These are phyloP conservation scores for Hymenochirus boettgeri DNA, from an alignment of 2,113 vertebrate genomes.

Conservation along the genomic window DNA sequence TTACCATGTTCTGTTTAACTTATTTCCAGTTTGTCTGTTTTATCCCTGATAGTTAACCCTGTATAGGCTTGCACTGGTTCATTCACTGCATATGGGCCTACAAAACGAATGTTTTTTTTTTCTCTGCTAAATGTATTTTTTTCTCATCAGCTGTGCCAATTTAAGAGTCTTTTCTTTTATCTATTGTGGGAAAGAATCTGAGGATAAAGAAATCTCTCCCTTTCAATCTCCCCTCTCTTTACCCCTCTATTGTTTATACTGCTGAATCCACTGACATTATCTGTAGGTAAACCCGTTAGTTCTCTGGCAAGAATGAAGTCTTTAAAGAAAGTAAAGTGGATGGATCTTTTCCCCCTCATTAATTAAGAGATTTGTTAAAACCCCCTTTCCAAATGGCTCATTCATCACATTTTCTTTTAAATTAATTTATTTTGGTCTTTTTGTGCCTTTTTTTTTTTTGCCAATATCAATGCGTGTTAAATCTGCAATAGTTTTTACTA, in stretches of 20 bases:
- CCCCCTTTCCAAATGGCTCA: neutral
- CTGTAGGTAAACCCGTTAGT: slow-evolving; percentile 56
- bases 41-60: neutral
- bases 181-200: slow-evolving; percentile 30
- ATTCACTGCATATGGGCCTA: neutral
- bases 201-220: slow-evolving; percentile 47
- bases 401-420: too few relatives aligned
- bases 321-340: slow-evolving; percentile 46
- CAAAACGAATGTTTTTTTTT: neutral
- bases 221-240: slow-evolving; percentile 47
- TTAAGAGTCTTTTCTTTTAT: slow-evolving; percentile 42
- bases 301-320: slow-evolving; percentile 51
- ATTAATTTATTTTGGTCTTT: too few relatives aligned
- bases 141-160: slow-evolving; percentile 24
- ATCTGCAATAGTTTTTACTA: too few relatives aligned
- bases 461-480: too few relatives aligned
- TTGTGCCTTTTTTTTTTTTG: too few relatives aligned
- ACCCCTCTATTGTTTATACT: slow-evolving; percentile 46
- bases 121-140: neutral
- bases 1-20: neutral
- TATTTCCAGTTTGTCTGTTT: neutral
- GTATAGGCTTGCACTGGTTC: neutral
- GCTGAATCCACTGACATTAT: slow-evolving; percentile 56
- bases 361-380: slow-evolving; percentile 54
- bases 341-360: slow-evolving; percentile 48